Evolutionary conservation across 2,113 vertebrate species (phyloP), one percentile per base, ranked within the genome.

Genomic region (Sander lucioperca): DNA sequence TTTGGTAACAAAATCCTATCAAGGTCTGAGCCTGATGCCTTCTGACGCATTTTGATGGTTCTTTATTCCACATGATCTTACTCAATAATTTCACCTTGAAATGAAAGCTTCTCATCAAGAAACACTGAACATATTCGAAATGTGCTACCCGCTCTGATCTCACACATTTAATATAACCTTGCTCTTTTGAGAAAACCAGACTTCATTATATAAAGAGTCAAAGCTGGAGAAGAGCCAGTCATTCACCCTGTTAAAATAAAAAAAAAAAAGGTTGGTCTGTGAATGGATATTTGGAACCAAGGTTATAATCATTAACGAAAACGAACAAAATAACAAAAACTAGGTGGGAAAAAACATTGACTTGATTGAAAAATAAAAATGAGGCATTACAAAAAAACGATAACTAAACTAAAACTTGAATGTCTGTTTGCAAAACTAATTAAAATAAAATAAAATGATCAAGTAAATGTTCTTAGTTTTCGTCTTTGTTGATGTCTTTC

Each of bases 151-250:
- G 12, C 47, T 62, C n/a, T 71, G 54, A 67, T 78, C 16, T 30
- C 75, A 66, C 77, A 80, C 67, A 77, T 82, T 77, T 10, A 78
- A 59, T 85, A 89, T 70, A 75, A 79, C 67, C 69, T 71, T 65
- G 51, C 12, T 82, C 63, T 75, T 62, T 47, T 76, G 30, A 70
- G 51, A 64, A 21, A 53, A 66, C 5, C 47, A 23, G 45, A 71
- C 18, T 23, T 61, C 19, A 84, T 86, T 77, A 65, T 65, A 58
- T 67, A 69, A 48, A 87, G 36, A 59, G 48, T 77, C 51, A 74
- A 80, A 67, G 56, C 56, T 77, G 68, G 27, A 79, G 48, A 83
- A 11, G 11, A 77, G 66, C 57, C 67, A 54, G 33, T 27, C 39
- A 79, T 73, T 59, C 59, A 43, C 23, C 51, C 58, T 57, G 18